Base-by-base conservation (phyloP, 2,888 invertebrate genomes). In the Antheraea assamensis region DNA sequence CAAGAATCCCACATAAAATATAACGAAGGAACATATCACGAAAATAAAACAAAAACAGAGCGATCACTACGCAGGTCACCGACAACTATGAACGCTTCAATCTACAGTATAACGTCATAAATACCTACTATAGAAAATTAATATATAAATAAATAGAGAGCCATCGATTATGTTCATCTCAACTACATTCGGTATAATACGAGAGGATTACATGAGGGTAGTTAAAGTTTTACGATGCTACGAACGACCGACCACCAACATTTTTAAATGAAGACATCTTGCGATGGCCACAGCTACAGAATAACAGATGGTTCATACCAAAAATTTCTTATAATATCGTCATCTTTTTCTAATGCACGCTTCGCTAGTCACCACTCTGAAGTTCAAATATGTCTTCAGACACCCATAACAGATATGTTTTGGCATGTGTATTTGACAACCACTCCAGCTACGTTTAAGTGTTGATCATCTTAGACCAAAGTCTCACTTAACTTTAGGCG, bases 191-290 rank as follows among this genome's bases (percentile, higher is more conserved):
- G 15, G 52, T 71, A 55, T 58, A 71, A 52, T 80, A 80, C 74
- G 71, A 73, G 75, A 76, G 77, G 80, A 75, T 82, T 82, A 80
- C 81, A 76, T 76, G 35, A 58, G 71, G 71, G 71, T 71, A 82
- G 83, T 87, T 80, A 87, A 87, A 86, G 72, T 83, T 87, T 87
- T 85, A 87, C 80, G 84, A 80, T 75, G 78, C 71, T 64, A 68
- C 68, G 66, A 71, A 71, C 77, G 80, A 78, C 79, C 82, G 83
- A 85, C 86, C 86, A 85, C 86, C 84, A 78, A 78, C 79, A 84
- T 71, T 75, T 80, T 35, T 35, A 64, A 68, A 68, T 68, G 68
- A 68, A 68, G 68, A 68, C 68, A 27, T 68, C 31, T 68, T 35
- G 35, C 68, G 17, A 10, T 35, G 10, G 8, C 17, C 68, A 68